Conservation (phyloP, 1,140 invertebrate species). For the Drosophila nasuta region DNA sequence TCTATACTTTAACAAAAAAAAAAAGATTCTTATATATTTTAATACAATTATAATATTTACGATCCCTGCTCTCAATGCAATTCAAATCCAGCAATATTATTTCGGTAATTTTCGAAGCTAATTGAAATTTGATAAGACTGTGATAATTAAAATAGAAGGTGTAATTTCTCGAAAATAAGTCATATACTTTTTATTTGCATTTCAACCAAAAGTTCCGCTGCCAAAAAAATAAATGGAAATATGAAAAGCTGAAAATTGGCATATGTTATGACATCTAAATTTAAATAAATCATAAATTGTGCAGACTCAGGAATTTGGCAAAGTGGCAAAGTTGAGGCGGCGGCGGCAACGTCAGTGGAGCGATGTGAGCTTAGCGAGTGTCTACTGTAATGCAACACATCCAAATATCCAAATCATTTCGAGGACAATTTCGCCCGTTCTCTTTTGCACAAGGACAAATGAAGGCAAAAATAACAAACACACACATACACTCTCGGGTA, state of each 20-base stretch:
- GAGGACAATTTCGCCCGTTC: not conserved
- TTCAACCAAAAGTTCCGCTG: not conserved
- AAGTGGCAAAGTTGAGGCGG: too few species aligned
- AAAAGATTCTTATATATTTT: too few species aligned
- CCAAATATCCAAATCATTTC: not conserved
- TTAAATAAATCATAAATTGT: conserved; percentile 18
- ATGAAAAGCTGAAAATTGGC: not conserved
- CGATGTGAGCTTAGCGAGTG: not conserved
- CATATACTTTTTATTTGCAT: conserved; percentile 2
- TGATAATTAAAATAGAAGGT: not conserved
- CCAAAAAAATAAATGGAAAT: conserved; percentile 1
- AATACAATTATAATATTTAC: too few species aligned
- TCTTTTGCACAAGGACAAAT: conserved; percentile 29
- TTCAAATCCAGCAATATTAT: not conserved
- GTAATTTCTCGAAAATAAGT: conserved; percentile 1
- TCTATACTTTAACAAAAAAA: too few species aligned
- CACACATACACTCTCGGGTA: conserved; percentile 1
- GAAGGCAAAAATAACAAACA: conserved; percentile 26
- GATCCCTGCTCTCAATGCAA: not conserved
- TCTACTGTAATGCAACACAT: conserved; percentile 1
- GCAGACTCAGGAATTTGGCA: too few species aligned
- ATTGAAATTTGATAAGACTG: not conserved
- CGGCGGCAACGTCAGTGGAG: not conserved
- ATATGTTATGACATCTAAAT: conserved; percentile 17
- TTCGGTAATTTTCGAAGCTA: not conserved